Evolutionary conservation across 37 sponge, comb jelly and placozoan genomes (phyloP).

Genomic region (Sycon ciliatum): DNA sequence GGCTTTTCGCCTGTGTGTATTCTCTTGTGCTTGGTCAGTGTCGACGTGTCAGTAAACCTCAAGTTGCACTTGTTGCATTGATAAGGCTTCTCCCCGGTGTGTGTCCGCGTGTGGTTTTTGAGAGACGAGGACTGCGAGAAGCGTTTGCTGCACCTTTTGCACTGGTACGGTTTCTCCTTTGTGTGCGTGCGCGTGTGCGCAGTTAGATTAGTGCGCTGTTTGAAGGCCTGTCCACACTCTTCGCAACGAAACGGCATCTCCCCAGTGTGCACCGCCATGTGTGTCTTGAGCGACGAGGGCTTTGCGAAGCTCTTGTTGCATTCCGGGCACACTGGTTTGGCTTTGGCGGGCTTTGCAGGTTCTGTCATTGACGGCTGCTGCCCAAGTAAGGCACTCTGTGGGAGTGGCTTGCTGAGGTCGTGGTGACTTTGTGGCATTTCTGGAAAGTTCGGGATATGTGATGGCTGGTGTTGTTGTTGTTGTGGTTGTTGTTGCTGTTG

Average conservation of each 20-base stretch:
- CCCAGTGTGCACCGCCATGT: slow-evolving; percentile 86
- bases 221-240: slow-evolving; percentile 85
- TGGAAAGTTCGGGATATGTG: too few relatives aligned
- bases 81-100: slow-evolving; percentile 93
- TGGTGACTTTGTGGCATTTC: too few relatives aligned
- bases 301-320: slow-evolving; percentile 96
- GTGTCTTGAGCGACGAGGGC: slow-evolving; percentile 88
- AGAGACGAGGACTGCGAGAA: slow-evolving; percentile 96
- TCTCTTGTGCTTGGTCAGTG: slow-evolving; percentile 92
- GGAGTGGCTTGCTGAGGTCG: too few relatives aligned
- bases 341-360: too few relatives aligned
- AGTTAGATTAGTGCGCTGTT: slow-evolving; percentile 94
- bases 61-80: slow-evolving; percentile 79
- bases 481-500: too few relatives aligned
- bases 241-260: slow-evolving; percentile 90
- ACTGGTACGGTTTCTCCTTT: slow-evolving; percentile 93
- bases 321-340: slow-evolving; percentile 78
- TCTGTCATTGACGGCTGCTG: too few relatives aligned
- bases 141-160: slow-evolving; percentile 74
- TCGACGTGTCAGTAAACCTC: slow-evolving; percentile 89
- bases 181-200: slow-evolving; percentile 93
- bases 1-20: slow-evolving; percentile 96
- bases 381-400: too few relatives aligned
- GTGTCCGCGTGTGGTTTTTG: slow-evolving; percentile 93
- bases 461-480: too few relatives aligned